Evolutionary conservation across 2,888 invertebrate species (phyloP).

Genomic region (Apotomis capreana): DNA sequence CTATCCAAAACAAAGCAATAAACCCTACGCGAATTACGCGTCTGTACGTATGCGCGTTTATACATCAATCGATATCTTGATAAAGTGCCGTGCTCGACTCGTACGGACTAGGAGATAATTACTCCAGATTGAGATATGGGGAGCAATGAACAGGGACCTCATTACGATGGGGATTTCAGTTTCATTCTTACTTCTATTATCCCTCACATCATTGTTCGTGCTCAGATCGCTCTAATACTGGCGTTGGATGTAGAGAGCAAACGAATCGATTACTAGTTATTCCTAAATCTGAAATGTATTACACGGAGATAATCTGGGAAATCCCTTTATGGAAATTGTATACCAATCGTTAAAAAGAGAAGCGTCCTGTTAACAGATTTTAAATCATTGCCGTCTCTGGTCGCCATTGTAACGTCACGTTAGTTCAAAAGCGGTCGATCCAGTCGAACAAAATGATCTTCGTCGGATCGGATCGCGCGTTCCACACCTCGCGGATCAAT

Average conservation of each 20-base stretch:
- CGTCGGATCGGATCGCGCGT: conserved; percentile 73
- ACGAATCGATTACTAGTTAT: conserved; percentile 56
- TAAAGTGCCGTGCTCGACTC: conserved; percentile 51
- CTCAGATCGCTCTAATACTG: conserved; percentile 44
- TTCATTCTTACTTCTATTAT: conserved; percentile 61
- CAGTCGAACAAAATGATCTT: conserved; percentile 82
- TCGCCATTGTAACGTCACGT: conserved; percentile 81
- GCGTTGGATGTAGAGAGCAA: neutral
- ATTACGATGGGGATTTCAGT: conserved; percentile 67
- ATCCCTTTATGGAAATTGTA: conserved; percentile 83
- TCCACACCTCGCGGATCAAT: conserved; percentile 81
- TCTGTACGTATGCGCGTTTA: conserved; percentile 30
- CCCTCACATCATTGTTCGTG: conserved; percentile 62
- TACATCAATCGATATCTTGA: conserved; percentile 54
- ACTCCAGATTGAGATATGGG: conserved; percentile 65
- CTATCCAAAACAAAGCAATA: conserved; percentile 16
- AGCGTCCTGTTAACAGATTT: conserved; percentile 83
- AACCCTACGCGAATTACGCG: conserved; percentile 24
- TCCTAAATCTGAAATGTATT: conserved; percentile 71
- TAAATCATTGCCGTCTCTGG: conserved; percentile 82
- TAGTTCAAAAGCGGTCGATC: conserved; percentile 81
- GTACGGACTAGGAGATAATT: conserved; percentile 66
- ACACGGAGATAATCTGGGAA: conserved; percentile 73
- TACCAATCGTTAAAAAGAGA: conserved; percentile 83
- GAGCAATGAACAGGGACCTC: conserved; percentile 63